Conservation (phyloP, 2,113 vertebrate species). For the Mionectes macconnelli region DNA sequence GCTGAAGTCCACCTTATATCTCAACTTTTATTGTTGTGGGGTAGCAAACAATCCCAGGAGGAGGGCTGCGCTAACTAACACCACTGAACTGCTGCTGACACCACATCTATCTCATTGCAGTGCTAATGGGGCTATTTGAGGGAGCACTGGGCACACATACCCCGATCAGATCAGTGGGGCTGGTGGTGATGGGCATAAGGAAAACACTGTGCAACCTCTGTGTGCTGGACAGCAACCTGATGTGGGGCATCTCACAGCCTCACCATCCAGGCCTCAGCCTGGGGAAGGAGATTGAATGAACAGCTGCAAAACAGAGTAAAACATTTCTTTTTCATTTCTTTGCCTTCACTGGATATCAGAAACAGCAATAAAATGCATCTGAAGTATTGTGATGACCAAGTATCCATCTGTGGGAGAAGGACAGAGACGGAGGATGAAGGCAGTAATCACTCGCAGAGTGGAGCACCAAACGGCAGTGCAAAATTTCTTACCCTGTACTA, state of each 20-base stretch:
- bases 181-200: neutral
- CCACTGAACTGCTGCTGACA: neutral
- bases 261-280: neutral
- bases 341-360: neutral
- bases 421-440: neutral
- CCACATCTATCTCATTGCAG: neutral
- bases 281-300: neutral
- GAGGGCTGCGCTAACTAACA: neutral
- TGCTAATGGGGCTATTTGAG: neutral
- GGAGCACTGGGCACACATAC: neutral
- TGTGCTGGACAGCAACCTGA: neutral
- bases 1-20: neutral
- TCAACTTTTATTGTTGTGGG: neutral
- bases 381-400: neutral
- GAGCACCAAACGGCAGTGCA: neutral
- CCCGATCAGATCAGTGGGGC: neutral
- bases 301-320: neutral
- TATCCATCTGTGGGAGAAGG: neutral
- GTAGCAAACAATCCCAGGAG: neutral
- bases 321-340: neutral
- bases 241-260: neutral
- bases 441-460: accelerated
- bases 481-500: neutral
- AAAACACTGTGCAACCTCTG: neutral
- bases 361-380: neutral